Base-by-base conservation (phyloP, 2,888 invertebrate species). In the Notodonta ziczac region DNA sequence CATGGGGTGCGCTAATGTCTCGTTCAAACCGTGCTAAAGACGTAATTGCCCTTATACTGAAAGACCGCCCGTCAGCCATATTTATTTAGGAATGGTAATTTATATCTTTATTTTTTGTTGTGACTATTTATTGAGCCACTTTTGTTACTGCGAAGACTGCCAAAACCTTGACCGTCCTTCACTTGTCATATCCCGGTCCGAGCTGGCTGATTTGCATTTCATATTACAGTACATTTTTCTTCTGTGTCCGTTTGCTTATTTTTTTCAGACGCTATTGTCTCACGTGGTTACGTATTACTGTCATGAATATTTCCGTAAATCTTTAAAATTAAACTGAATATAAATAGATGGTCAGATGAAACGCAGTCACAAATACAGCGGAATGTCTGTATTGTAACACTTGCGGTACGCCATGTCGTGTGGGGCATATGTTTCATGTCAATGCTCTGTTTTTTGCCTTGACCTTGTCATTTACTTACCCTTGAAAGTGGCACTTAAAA, bases 1-100 rank as follows among this genome's bases (percentile, higher is more conserved):
- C 84, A 76, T 72, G 84, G 86, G 87, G 77, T 68, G 76, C 65
- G 73, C 74, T 84, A 84, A 82, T 82, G 77, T 72, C 70, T 72
- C 67, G 71, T 75, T 73, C 73, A 79, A 82, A 73, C 76, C 66
- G 72, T 69, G 73, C 80, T 84, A 80, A 87, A 84, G 76, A 81
- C 82, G 72, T 85, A 86, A 87, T 81, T 84, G 83, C 77, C 80
- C 72, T 76, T 77, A 67, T 77, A 70, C 46, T 12, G 62, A 65
- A 66, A 63, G 48, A 63, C 68, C 63, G 63, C 63, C 67, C 69
- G 60, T 65, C 65, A 65, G 63, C 63, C 63, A 70, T 74, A 69
- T 80, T 83, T 77, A 66, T 78, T 72, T 73, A 67, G 65, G 70
- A 66, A 65, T 63, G 66, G 68, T 76, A 67, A 75, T 79, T 77